Conservation (phyloP, 2,888 invertebrate species). For the Trypoxylon attenuatum region DNA sequence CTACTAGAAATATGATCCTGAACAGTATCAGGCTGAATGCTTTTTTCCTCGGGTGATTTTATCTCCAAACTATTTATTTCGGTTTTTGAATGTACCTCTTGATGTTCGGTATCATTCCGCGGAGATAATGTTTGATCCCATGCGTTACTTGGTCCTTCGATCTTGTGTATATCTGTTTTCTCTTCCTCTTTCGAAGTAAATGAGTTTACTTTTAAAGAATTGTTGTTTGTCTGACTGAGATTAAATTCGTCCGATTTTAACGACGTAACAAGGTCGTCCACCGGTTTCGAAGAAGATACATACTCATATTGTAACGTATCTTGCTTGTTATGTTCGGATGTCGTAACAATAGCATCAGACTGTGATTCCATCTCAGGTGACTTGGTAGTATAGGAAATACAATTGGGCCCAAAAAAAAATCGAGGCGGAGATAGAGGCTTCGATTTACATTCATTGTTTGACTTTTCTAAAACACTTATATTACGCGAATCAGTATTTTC, state of each 20-base stretch:
- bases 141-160: constrained; percentile 21
- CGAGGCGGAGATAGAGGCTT: constrained; percentile 58
- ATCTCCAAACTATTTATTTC: constrained; percentile 11
- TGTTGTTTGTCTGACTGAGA: constrained; percentile 51
- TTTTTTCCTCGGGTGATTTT: constrained; percentile 5
- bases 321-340: constrained; percentile 36
- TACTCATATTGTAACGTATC: constrained; percentile 49
- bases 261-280: constrained; percentile 30
- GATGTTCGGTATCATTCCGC: constrained; percentile 3
- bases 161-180: constrained; percentile 11
- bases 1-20: constrained; percentile 36
- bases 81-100: not conserved
- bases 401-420: constrained; percentile 73
- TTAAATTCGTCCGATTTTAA: constrained; percentile 40
- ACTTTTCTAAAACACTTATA: constrained; percentile 2
- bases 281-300: constrained; percentile 49
- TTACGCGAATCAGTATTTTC: constrained; percentile 10
- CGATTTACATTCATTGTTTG: constrained; percentile 47
- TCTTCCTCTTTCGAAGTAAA: constrained; percentile 20
- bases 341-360: constrained; percentile 34
- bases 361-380: constrained; percentile 28
- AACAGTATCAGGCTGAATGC: constrained; percentile 1
- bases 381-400: constrained; percentile 66
- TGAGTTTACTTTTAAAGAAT: constrained; percentile 45
- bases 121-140: constrained; percentile 25